A percentile compares a stretch with the other conserved stretches of the same genome.
phyloP scores from a whole-genome alignment of 2,113 vertebrate species.

The Mastomys natalensis region DNA sequence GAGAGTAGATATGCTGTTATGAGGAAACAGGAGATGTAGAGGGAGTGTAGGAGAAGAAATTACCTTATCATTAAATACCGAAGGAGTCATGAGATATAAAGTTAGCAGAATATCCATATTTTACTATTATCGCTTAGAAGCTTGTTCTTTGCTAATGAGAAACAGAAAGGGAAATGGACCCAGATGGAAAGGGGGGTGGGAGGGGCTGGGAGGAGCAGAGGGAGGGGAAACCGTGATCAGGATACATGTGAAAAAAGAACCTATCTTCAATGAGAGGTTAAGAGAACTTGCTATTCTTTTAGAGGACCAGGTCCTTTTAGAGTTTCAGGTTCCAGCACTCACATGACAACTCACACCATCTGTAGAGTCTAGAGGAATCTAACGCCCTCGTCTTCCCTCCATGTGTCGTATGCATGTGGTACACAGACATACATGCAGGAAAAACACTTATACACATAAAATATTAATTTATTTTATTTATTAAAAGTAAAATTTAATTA shows the following conservation, averaged over 20 bases:
- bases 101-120: neutral
- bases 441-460: neutral
- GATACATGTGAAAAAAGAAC: neutral
- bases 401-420: neutral
- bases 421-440: neutral
- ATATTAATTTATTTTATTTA: too few species aligned
- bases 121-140: neutral
- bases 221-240: neutral
- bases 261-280: neutral
- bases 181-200: neutral
- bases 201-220: too few species aligned
- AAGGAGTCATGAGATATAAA: neutral
- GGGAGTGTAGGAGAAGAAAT: too few species aligned
- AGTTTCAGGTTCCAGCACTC: neutral
- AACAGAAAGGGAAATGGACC: neutral
- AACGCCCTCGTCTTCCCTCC: neutral
- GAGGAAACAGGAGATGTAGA: neutral
- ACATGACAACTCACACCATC: neutral
- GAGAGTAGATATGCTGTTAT: neutral
- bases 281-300: neutral
- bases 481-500: neutral
- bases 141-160: neutral
- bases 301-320: neutral
- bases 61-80: neutral
- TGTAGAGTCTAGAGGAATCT: neutral